Conservation (phyloP, 2,888 invertebrate species). For the Dusona sp. region DNA sequence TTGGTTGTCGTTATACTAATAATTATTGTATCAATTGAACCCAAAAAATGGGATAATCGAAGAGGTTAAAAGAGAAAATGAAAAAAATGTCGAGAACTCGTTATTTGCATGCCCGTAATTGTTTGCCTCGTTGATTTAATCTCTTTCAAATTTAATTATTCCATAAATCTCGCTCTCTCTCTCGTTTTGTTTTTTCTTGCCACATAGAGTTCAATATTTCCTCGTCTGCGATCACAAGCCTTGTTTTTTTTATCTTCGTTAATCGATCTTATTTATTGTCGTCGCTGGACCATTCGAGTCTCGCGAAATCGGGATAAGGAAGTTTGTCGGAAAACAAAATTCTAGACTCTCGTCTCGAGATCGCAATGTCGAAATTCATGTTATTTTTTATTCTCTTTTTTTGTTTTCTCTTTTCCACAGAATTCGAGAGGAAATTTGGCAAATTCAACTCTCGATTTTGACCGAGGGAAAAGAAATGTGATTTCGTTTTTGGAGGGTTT, state of each 20-base stretch:
- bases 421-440: not conserved
- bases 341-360: constrained; percentile 14
- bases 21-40: not conserved
- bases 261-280: constrained; percentile 67
- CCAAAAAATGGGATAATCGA: not conserved
- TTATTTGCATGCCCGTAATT: constrained; percentile 5
- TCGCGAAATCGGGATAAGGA: constrained; percentile 33
- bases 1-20: not conserved
- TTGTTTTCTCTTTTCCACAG: not conserved
- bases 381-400: too few species aligned
- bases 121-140: not conserved
- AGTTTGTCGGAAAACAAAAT: constrained; percentile 6
- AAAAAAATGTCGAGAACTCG: not conserved
- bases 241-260: constrained; percentile 28
- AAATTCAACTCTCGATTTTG: not conserved
- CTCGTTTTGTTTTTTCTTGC: constrained; percentile 21
- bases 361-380: not conserved
- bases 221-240: constrained; percentile 34
- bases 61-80: constrained; percentile 1
- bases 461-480: not conserved
- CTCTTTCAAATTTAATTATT: not conserved
- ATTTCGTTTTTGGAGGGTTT: not conserved
- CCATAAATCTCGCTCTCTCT: constrained; percentile 8
- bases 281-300: constrained; percentile 53
- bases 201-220: constrained; percentile 15